Conservation (phyloP, 2,888 invertebrate species). For the Gonocerus acuteangulatus region DNA sequence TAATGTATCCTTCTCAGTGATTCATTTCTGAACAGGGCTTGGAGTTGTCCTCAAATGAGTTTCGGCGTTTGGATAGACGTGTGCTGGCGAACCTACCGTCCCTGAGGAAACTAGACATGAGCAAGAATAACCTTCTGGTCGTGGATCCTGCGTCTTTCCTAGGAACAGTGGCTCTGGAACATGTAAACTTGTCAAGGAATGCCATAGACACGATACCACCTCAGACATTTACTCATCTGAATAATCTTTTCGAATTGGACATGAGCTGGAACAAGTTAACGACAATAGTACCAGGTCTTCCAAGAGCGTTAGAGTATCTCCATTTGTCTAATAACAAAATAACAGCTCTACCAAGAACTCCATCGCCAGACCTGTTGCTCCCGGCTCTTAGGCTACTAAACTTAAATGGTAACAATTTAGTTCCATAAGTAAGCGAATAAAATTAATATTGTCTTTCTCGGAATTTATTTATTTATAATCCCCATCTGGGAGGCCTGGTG, state of each 20-base stretch:
- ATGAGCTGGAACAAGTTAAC: constrained; percentile 60
- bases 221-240: constrained; percentile 65
- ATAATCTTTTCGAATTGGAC: constrained; percentile 70
- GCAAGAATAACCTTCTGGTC: constrained; percentile 60
- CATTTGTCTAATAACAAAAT: constrained; percentile 65
- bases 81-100: constrained; percentile 68
- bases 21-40: constrained; percentile 50
- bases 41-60: constrained; percentile 69
- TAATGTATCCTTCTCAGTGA: too few species aligned
- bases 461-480: too few species aligned
- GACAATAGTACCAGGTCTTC: constrained; percentile 62
- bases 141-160: constrained; percentile 68
- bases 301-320: constrained; percentile 66
- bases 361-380: constrained; percentile 61
- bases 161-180: constrained; percentile 64
- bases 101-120: constrained; percentile 66
- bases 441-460: too few species aligned
- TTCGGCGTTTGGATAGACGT: constrained; percentile 61
- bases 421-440: too few species aligned
- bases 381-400: constrained; percentile 67
- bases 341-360: constrained; percentile 54
- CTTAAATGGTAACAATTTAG: constrained; percentile 48
- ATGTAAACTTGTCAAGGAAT: constrained; percentile 72
- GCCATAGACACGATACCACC: constrained; percentile 62
- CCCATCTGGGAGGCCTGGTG: too few species aligned